Base-by-base conservation (phyloP, 2,113 vertebrate species). In the Osmerus eperlanus region DNA sequence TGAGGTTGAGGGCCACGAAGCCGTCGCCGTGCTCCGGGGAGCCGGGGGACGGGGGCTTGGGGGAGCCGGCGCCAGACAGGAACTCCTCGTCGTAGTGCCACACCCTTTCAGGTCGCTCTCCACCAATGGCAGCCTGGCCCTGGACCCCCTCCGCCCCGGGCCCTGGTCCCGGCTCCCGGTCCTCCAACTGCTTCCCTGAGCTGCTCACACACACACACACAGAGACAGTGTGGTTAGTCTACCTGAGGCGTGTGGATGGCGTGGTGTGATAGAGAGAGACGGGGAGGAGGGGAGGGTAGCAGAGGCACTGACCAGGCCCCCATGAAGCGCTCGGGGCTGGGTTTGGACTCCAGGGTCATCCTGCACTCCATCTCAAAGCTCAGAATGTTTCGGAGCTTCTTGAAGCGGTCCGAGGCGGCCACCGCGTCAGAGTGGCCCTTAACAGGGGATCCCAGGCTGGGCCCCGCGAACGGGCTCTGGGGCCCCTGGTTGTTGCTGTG, bases 31-130 rank as follows among this genome's bases (percentile, higher is more conserved):
- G 94, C 82, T 97, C 96, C 68, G 93, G 89, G 67, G 95, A 96
- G 66, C 87, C 91, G 67, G 89, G 93, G 77, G 96, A 98, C 16
- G 78, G 84, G 1, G 92, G 94, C 51, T 96, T 98, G 36, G 94
- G 95, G 72, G 90, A 90, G 3, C 84, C 90, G 0, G 94, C 84
- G 2, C 85, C 90, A 0, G 94, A 94, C 56, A 94, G 84, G 75
- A 97, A 93, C 54, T 97, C 97, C 83, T 99, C 96, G 72, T 98
- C 95, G 47, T 94, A 96, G 85, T 96, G 95, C 97, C 97, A 99
- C 81, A 96, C 83, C 32, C 91, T 91, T 55, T 96, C 94, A 0
- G 71, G 78, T 65, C 81, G 91, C 63, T 89, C 82, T 68, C 89
- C 76, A 25, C 67, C 13, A 90, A 47, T 47, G 41, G 41, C 82